These are phyloP conservation scores for Chionomys nivalis DNA, from an alignment of 2,113 vertebrate genomes.

Conservation along the genomic window DNA sequence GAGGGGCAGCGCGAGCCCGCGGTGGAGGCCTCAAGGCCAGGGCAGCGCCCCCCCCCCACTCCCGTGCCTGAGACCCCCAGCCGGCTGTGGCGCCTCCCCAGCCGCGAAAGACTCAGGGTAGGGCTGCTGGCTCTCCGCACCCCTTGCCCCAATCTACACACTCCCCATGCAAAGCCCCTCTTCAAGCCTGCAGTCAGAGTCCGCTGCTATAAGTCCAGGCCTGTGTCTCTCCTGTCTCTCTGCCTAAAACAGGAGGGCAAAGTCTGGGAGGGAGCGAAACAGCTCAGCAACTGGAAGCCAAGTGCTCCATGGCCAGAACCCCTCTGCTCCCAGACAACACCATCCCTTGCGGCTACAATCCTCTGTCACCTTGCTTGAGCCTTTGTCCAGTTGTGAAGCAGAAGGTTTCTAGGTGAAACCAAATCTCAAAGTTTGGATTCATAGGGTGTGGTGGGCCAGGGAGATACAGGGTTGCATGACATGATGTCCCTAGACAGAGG, in stretches of 20 bases:
- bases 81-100: not conserved
- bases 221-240: slow-evolving; percentile 45
- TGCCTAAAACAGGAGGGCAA: not conserved
- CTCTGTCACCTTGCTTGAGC: not conserved
- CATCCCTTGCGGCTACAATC: not conserved
- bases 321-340: not conserved
- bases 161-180: not conserved
- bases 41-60: not conserved
- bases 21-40: slow-evolving; percentile 48
- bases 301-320: not conserved
- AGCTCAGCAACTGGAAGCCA: not conserved
- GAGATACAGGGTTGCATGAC: too few relatives aligned
- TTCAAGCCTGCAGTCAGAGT: not conserved
- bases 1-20: slow-evolving; percentile 29
- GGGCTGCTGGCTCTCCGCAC: not conserved
- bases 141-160: too few relatives aligned
- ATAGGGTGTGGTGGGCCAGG: not conserved
- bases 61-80: not conserved
- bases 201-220: slow-evolving; percentile 18
- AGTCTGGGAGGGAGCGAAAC: not conserved
- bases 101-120: slow-evolving; percentile 16
- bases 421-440: not conserved
- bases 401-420: not conserved
- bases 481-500: not conserved
- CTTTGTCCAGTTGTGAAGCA: not conserved